Evolutionary conservation across 2,113 vertebrate genomes (phyloP).

Genomic region (Siniperca knerii): DNA sequence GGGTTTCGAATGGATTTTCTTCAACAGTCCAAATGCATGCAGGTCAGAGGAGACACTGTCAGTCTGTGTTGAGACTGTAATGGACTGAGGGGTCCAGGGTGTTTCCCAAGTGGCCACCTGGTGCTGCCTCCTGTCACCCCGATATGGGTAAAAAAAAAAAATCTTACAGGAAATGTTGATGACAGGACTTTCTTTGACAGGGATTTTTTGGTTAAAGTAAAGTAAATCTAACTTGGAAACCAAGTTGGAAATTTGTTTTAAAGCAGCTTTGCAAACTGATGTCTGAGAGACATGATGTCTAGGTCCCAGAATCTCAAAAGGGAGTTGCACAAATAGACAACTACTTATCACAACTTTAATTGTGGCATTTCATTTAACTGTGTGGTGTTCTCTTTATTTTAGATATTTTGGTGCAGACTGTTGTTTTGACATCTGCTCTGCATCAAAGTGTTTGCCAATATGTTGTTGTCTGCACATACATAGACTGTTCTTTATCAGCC

Average conservation of each 20-base stretch:
- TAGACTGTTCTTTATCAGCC: slow-evolving; percentile 21
- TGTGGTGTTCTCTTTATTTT: not conserved
- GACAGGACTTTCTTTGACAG: not conserved
- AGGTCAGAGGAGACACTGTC: not conserved
- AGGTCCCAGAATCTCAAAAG: not conserved
- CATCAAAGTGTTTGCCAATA: slow-evolving; percentile 2
- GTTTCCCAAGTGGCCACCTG: not conserved
- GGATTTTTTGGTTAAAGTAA: not conserved
- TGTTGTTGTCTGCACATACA: slow-evolving; percentile 7
- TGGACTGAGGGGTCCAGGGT: not conserved
- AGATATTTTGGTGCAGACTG: not conserved
- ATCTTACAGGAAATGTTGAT: not conserved
- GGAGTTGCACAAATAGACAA: not conserved
- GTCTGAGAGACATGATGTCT: not conserved
- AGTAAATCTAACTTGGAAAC: not conserved
- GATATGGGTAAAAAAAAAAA: not conserved
- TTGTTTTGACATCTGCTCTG: slow-evolving; percentile 34
- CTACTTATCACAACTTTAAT: not conserved
- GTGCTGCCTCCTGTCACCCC: not conserved
- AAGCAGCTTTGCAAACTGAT: not conserved
- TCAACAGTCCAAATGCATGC: not conserved
- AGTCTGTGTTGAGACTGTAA: not conserved
- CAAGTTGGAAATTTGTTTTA: not conserved
- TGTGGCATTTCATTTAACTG: not conserved
- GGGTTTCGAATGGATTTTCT: not conserved